These are phyloP conservation scores for Tenualosa thibaudeaui DNA, from an alignment of 2,797 vertebrate species.

Conservation along the genomic window DNA sequence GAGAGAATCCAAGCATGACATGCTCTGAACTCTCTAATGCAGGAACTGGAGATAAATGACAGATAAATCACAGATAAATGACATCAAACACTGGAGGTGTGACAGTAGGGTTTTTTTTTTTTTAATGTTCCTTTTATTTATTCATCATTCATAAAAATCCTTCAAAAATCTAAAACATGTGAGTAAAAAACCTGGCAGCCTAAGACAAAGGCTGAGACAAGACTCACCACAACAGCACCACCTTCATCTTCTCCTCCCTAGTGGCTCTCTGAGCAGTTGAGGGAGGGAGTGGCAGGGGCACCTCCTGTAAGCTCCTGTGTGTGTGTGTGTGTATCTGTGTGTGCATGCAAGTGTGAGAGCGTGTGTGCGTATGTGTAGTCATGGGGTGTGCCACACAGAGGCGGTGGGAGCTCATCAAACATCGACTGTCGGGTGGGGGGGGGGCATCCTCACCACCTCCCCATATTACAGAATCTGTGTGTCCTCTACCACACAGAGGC, in stretches of 20 bases:
- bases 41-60: not conserved
- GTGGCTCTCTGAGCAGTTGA: no score
- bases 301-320: no score
- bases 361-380: constrained; percentile 33
- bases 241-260: constrained; percentile 40
- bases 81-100: not conserved
- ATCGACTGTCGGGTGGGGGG: constrained; percentile 61
- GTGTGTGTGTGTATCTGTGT: no score
- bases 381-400: constrained; percentile 74
- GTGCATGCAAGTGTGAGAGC: no score
- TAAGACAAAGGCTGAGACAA: not conserved
- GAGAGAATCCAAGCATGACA: not conserved
- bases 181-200: not conserved
- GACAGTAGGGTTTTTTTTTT: not conserved
- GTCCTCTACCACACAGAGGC: not conserved
- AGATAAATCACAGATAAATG: not conserved
- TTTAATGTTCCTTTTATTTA: not conserved
- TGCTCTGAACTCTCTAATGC: not conserved
- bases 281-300: no score
- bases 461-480: not conserved
- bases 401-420: constrained; percentile 68
- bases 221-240: not conserved
- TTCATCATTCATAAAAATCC: not conserved
- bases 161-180: not conserved
- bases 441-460: constrained; percentile 46